Percentiles rank a stretch among this genome's conserved stretches.
Evolutionary conservation across 2,797 vertebrate genomes (phyloP).

Genomic region (Lycodopsis pacificus): DNA sequence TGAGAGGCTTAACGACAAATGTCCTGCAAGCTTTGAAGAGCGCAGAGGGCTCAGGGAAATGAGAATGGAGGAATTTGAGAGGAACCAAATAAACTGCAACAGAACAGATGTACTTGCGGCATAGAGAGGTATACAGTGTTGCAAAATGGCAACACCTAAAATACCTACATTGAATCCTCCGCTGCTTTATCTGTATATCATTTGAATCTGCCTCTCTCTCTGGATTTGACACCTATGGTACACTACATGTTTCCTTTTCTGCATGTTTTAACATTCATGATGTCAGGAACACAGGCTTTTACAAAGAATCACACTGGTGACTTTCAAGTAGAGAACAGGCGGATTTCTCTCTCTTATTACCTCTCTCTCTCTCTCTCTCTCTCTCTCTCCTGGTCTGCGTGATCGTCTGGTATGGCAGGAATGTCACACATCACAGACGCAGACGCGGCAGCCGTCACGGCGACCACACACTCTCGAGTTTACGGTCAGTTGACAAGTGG

Average conservation of each 20-base stretch:
- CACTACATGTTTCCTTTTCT: neutral
- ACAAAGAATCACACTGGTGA: constrained; percentile 21
- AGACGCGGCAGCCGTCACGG: constrained; percentile 58
- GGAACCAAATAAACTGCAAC: constrained; percentile 12
- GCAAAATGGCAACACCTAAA: neutral
- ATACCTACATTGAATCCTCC: neutral
- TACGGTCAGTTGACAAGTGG: constrained; percentile 78
- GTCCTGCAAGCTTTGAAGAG: constrained; percentile 48
- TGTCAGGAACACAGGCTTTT: neutral
- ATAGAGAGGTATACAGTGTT: neutral
- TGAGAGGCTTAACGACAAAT: constrained; percentile 46
- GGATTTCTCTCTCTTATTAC: neutral
- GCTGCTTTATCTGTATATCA: neutral
- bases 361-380: neutral
- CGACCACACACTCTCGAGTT: constrained; percentile 71
- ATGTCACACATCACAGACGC: constrained; percentile 78
- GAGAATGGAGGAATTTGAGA: constrained; percentile 17
- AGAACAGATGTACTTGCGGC: constrained; percentile 25
- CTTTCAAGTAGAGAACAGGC: constrained; percentile 6
- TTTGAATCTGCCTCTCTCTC: neutral
- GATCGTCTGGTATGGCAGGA: constrained; percentile 82
- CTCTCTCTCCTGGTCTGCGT: constrained; percentile 48
- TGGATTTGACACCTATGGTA: neutral
- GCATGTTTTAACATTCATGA: neutral
- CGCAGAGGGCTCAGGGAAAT: constrained; percentile 36